Percentiles rank a stretch among this genome's conserved stretches.
Evolutionary conservation across 1,140 invertebrate species (phyloP).

Genomic region (Drosophila micromelanica): DNA sequence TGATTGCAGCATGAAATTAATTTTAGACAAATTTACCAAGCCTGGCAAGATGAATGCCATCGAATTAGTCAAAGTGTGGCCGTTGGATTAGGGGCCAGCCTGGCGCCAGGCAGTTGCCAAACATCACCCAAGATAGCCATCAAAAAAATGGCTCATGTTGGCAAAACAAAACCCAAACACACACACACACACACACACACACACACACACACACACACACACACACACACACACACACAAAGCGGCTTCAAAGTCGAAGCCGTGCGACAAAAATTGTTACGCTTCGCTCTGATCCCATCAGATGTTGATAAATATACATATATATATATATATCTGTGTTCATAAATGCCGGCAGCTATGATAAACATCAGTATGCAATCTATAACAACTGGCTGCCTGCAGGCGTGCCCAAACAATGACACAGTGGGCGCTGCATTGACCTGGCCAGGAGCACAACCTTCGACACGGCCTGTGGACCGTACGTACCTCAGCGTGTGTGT

Average conservation of each 20-base stretch:
- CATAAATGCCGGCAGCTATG: constrained; percentile 21
- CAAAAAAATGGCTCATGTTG: constrained; percentile 55
- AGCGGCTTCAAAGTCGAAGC: constrained; percentile 59
- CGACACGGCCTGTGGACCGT: not conserved
- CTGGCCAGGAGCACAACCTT: constrained; percentile 25
- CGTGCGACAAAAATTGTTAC: constrained; percentile 68
- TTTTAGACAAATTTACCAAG: constrained; percentile 45
- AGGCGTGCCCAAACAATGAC: constrained; percentile 80
- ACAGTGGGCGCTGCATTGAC: constrained; percentile 77
- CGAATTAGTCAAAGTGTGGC: constrained; percentile 32
- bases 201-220: too few relatives aligned
- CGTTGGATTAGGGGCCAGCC: constrained; percentile 6
- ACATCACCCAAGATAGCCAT: constrained; percentile 41
- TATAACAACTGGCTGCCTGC: constrained; percentile 61
- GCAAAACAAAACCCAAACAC: constrained; percentile 61
- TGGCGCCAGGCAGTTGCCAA: constrained; percentile 66
- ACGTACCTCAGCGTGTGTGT: constrained; percentile 53
- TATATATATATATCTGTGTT: constrained; percentile 1
- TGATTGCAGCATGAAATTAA: constrained; percentile 62
- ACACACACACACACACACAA: too few relatives aligned
- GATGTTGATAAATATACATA: constrained; percentile 13
- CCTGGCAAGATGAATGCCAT: constrained; percentile 31
- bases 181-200: too few relatives aligned
- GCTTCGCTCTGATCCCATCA: constrained; percentile 53
- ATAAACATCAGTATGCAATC: constrained; percentile 73